Conservation (phyloP, 1,140 invertebrate species). For the Ips nitidus region DNA sequence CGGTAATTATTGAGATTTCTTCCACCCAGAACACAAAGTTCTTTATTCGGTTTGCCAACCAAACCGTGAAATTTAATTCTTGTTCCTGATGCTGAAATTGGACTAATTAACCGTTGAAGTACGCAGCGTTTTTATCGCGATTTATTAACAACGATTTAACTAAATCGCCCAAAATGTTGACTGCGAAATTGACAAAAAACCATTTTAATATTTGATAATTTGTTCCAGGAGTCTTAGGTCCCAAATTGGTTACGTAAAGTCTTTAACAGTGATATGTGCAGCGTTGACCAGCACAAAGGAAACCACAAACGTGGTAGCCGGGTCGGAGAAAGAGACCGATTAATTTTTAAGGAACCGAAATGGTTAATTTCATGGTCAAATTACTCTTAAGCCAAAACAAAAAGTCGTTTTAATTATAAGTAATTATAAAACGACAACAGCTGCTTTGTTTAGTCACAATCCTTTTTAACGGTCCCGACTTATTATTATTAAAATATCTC, state of each 20-base stretch:
- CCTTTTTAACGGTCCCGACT: conserved; percentile 10
- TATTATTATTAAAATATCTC: conserved; percentile 6
- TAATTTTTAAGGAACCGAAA: conserved; percentile 16
- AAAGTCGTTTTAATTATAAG: conserved; percentile 27
- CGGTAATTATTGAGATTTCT: not conserved
- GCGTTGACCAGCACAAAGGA: no score
- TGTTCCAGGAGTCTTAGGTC: no score
- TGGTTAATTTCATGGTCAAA: conserved; percentile 28
- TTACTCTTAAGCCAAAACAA: conserved; percentile 16
- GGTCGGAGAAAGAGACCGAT: not conserved
- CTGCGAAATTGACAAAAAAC: no score
- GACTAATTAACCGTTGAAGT: not conserved
- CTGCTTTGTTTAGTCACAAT: conserved; percentile 17
- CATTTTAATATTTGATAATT: no score
- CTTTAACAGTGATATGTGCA: no score
- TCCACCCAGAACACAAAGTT: not conserved
- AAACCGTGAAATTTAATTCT: conserved; percentile 4
- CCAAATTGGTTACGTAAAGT: no score
- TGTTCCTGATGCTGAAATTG: not conserved
- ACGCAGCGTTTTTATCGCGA: not conserved
- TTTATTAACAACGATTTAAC: not conserved
- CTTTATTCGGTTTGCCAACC: not conserved
- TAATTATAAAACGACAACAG: conserved; percentile 20
- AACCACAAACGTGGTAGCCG: no score
- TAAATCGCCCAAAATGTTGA: no score